These are phyloP conservation scores for Bedellia somnulentella DNA, from an alignment of 2,888 invertebrate genomes.

Conservation along the genomic window DNA sequence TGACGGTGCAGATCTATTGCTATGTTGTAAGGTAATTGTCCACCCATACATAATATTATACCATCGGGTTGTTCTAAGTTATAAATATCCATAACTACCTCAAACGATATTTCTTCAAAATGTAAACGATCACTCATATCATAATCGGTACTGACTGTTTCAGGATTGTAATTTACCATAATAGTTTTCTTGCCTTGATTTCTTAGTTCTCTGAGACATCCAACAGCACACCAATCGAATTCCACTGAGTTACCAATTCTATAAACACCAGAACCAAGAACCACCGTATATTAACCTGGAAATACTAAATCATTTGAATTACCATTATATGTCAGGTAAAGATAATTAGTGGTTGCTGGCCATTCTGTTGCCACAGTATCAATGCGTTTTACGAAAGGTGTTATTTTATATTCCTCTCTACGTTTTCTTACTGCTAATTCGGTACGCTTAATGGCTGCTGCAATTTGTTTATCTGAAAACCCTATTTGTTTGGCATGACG, in stretches of 20 bases:
- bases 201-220: constrained; percentile 88
- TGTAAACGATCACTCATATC: constrained; percentile 99
- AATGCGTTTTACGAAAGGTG: constrained; percentile 93
- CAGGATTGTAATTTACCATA: constrained; percentile 99
- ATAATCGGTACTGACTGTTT: constrained; percentile 99
- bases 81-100: constrained; percentile 98
- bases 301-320: constrained; percentile 79
- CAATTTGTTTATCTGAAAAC: constrained; percentile 97
- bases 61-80: constrained; percentile 91
- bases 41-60: constrained; percentile 96
- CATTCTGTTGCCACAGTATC: constrained; percentile 99
- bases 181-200: constrained; percentile 88
- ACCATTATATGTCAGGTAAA: constrained; percentile 97
- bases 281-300: constrained; percentile 79
- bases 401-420: constrained; percentile 74
- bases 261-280: constrained; percentile 94
- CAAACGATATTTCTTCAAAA: constrained; percentile 99
- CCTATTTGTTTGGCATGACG: constrained; percentile 89
- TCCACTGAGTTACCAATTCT: constrained; percentile 99
- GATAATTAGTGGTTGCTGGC: constrained; percentile 97
- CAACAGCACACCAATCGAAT: constrained; percentile 99
- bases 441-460: constrained; percentile 81
- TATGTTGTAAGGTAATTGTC: constrained; percentile 98
- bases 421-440: constrained; percentile 80
- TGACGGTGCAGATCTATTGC: constrained; percentile 97